A percentile compares a stretch with the other conserved stretches of the same genome.
These are phyloP conservation scores for Macrotus californicus DNA, from an alignment of 2,113 vertebrate species.

Conservation along the genomic window DNA sequence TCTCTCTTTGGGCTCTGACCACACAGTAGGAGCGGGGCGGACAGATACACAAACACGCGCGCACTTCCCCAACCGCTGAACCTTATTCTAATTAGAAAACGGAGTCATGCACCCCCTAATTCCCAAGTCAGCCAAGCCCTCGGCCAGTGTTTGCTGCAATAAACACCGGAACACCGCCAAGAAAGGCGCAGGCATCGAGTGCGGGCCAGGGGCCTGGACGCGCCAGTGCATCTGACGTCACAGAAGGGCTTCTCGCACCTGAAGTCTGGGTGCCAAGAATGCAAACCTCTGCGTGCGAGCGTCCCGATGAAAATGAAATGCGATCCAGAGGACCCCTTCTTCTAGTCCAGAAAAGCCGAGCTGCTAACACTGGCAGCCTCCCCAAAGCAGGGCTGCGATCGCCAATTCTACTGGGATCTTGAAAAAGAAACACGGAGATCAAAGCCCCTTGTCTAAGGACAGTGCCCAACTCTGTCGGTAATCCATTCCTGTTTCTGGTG, in stretches of 20 bases:
- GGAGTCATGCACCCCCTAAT: accelerated
- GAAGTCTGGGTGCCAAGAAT: neutral
- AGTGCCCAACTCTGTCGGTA: neutral
- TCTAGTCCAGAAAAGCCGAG: neutral
- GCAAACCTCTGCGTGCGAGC: neutral
- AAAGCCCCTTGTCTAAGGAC: neutral
- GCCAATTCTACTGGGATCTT: neutral
- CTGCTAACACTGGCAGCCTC: neutral
- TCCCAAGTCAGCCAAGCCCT: neutral
- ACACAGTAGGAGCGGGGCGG: neutral
- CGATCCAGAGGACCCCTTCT: neutral
- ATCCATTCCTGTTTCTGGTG: neutral
- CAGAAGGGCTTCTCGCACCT: neutral
- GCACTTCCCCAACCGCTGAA: neutral
- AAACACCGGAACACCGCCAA: neutral
- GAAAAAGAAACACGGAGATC: neutral
- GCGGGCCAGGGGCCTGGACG: neutral
- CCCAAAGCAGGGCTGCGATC: neutral
- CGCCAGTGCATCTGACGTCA: neutral
- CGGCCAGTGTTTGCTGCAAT: neutral
- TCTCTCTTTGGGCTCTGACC: neutral
- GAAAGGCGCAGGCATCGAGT: neutral
- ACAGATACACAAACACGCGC: neutral
- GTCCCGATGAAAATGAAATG: neutral
- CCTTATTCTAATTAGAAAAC: neutral